Percentiles rank a stretch among this genome's conserved stretches.
Conservation (phyloP, 2,888 invertebrate species). For the Acrobasis suavella region DNA sequence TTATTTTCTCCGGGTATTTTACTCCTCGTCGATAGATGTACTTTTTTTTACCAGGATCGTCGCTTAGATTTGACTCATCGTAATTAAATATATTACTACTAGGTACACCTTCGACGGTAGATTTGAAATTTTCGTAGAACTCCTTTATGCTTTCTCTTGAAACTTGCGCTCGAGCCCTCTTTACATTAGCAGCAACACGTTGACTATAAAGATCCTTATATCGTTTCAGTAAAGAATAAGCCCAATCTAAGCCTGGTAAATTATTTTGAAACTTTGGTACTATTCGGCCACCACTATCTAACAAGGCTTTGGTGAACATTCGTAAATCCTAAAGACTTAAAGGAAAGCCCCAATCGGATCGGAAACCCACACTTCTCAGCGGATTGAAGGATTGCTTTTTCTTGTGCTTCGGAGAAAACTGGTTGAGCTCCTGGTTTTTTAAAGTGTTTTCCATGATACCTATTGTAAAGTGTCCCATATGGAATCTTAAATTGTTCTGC, state of each 20-base stretch:
- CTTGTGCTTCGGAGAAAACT: slow-evolving; percentile 28
- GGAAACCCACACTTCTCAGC: slow-evolving; percentile 11
- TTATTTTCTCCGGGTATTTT: slow-evolving; percentile 24
- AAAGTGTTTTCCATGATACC: slow-evolving; percentile 20
- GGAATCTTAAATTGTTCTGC: slow-evolving; percentile 23
- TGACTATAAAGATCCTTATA: not conserved
- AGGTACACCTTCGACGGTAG: slow-evolving; percentile 32
- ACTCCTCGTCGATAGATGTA: slow-evolving; percentile 34
- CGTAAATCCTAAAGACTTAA: not conserved
- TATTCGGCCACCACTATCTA: slow-evolving; percentile 17
- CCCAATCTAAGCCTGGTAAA: slow-evolving; percentile 3
- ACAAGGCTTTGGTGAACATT: not conserved
- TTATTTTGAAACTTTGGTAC: slow-evolving; percentile 2
- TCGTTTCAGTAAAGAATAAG: not conserved
- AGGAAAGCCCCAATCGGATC: slow-evolving; percentile 2
- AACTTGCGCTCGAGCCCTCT: slow-evolving; percentile 6
- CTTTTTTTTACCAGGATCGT: slow-evolving; percentile 45
- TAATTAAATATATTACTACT: slow-evolving; percentile 44
- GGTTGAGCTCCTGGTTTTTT: slow-evolving; percentile 28
- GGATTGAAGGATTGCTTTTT: slow-evolving; percentile 26
- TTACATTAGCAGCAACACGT: not conserved
- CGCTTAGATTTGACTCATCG: slow-evolving; percentile 50
- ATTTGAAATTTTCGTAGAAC: not conserved
- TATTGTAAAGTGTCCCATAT: slow-evolving; percentile 23
- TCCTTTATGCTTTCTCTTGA: not conserved